These are phyloP conservation scores for Halcyon senegalensis DNA, from an alignment of 2,113 vertebrate species.

Conservation along the genomic window DNA sequence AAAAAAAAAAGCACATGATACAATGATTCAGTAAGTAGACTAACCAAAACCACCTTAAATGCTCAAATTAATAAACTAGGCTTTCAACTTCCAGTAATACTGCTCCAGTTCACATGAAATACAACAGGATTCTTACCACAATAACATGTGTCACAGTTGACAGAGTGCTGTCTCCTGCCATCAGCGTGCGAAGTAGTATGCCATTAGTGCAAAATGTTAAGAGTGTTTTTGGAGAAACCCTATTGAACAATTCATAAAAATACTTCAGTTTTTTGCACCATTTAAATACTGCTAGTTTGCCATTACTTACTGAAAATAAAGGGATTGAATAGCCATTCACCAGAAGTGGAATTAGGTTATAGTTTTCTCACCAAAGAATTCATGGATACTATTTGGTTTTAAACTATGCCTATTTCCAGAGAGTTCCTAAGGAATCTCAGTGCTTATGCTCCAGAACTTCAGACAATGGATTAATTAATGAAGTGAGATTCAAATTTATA, in stretches of 20 bases:
- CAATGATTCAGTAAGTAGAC: not conserved
- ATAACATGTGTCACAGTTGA: slow-evolving; percentile 92
- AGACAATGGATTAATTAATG: not conserved
- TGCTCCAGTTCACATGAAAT: not conserved
- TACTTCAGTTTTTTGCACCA: not conserved
- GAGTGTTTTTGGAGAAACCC: slow-evolving; percentile 93
- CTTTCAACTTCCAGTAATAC: not conserved
- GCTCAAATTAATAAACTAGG: not conserved
- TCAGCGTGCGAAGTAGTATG: slow-evolving; percentile 90
- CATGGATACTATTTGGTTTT: not conserved
- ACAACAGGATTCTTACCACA: slow-evolving; percentile 84
- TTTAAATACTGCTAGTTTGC: not conserved
- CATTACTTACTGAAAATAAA: not conserved
- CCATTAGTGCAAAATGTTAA: slow-evolving; percentile 95
- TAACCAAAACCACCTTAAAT: not conserved
- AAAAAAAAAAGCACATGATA: not conserved
- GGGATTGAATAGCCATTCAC: not conserved
- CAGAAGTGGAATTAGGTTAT: not conserved
- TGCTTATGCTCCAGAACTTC: not conserved
- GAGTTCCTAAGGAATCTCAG: not conserved
- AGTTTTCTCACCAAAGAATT: not conserved
- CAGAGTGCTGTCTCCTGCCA: slow-evolving; percentile 87
- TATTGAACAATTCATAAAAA: slow-evolving; percentile 59
- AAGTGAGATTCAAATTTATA: not conserved
- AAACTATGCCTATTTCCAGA: not conserved